phyloP scores from a whole-genome alignment of 1,140 invertebrate species.

The Stratiolaelaps scimitus region DNA sequence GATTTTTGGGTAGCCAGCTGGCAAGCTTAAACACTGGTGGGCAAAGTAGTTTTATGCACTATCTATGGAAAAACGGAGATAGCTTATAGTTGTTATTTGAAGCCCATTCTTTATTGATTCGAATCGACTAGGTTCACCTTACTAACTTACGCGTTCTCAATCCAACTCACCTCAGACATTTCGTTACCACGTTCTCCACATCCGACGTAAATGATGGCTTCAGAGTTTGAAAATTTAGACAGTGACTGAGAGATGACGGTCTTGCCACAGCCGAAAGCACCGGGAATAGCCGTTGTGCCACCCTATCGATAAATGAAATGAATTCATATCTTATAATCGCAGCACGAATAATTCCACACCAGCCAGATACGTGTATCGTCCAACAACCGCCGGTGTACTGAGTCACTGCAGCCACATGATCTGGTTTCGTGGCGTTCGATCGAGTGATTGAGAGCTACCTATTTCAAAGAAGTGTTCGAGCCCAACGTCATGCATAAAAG shows the following conservation, averaged over 20 bases:
- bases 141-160: neutral
- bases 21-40: too few species aligned
- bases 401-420: neutral
- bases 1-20: conserved; percentile 39
- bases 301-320: conserved; percentile 77
- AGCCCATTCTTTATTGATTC: too few species aligned
- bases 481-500: too few species aligned
- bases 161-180: conserved; percentile 60
- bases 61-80: too few species aligned
- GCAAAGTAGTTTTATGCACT: too few species aligned
- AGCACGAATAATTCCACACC: too few species aligned
- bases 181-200: conserved; percentile 80
- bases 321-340: too few species aligned
- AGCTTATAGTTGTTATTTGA: neutral
- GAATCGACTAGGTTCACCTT: too few species aligned
- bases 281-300: conserved; percentile 97
- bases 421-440: too few species aligned
- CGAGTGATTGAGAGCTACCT: too few species aligned
- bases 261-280: conserved; percentile 95
- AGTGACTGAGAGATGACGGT: conserved; percentile 98
- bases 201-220: conserved; percentile 98
- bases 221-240: conserved; percentile 98
- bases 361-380: too few species aligned
- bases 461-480: too few species aligned
- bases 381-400: conserved; percentile 26